These are phyloP conservation scores for Halyomorpha halys DNA, from an alignment of 1,140 invertebrate species.

Conservation along the genomic window DNA sequence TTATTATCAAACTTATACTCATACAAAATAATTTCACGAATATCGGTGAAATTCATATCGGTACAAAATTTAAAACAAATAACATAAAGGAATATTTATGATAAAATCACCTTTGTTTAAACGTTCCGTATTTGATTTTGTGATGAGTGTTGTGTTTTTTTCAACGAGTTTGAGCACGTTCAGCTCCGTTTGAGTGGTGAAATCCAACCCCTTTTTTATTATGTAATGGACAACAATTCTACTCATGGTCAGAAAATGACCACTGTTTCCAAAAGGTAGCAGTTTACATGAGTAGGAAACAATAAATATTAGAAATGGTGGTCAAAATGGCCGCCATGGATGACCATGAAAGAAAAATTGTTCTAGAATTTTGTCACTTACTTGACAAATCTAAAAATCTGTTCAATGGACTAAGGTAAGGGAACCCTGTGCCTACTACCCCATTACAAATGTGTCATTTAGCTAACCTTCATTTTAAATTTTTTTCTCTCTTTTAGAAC, in stretches of 20 bases:
- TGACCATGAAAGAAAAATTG: conserved; percentile 85
- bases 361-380: conserved; percentile 91
- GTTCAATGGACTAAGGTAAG: conserved; percentile 87
- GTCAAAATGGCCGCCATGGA: conserved; percentile 65
- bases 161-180: not conserved
- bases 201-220: not conserved
- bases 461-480: no score
- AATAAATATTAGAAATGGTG: conserved; percentile 32
- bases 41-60: no score
- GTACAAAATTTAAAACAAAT: no score
- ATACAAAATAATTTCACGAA: no score
- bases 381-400: conserved; percentile 95
- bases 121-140: no score
- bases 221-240: not conserved
- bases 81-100: no score
- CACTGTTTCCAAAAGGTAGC: conserved; percentile 16
- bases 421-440: not conserved
- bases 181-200: not conserved
- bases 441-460: no score
- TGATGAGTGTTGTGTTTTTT: not conserved
- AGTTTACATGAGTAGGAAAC: conserved; percentile 1
- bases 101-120: no score
- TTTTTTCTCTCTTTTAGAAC: no score
- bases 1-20: no score
- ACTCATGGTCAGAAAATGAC: conserved; percentile 14